phyloP scores from a whole-genome alignment of 2,888 invertebrate species.

The Prosopocoilus inquinatus region DNA sequence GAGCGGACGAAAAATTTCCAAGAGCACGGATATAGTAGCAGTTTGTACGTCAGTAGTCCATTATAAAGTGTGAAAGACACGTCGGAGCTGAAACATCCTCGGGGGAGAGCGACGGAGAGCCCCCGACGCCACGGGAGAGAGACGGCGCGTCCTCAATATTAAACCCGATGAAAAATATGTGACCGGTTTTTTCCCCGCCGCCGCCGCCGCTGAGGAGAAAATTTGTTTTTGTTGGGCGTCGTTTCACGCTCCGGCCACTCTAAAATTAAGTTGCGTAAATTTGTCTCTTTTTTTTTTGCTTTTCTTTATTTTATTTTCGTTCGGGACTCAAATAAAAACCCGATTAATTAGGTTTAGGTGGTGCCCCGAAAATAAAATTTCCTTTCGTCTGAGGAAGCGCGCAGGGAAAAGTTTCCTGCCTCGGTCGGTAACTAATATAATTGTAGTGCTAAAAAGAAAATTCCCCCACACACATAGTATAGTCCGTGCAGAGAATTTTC shows the following conservation, averaged over 20 bases:
- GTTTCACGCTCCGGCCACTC: constrained; percentile 6
- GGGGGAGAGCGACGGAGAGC: constrained; percentile 23
- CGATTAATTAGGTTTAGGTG: too few relatives aligned
- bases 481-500: too few relatives aligned
- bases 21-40: constrained; percentile 45
- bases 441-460: too few relatives aligned
- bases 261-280: constrained; percentile 21
- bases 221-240: constrained; percentile 20
- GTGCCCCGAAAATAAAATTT: neutral
- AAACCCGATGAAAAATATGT: constrained; percentile 38
- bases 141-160: constrained; percentile 32
- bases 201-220: constrained; percentile 2
- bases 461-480: too few relatives aligned
- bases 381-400: too few relatives aligned
- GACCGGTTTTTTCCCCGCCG: constrained; percentile 20
- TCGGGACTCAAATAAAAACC: too few relatives aligned
- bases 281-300: neutral
- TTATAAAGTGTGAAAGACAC: constrained; percentile 46
- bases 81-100: constrained; percentile 43
- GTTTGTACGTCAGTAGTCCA: constrained; percentile 43
- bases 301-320: neutral
- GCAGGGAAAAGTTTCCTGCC: too few relatives aligned
- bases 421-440: too few relatives aligned
- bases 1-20: constrained; percentile 14
- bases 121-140: constrained; percentile 20